Percentiles rank a stretch among this genome's conserved stretches.
Evolutionary conservation across 2,888 invertebrate species (phyloP).

Genomic region (Lithodes maja): DNA sequence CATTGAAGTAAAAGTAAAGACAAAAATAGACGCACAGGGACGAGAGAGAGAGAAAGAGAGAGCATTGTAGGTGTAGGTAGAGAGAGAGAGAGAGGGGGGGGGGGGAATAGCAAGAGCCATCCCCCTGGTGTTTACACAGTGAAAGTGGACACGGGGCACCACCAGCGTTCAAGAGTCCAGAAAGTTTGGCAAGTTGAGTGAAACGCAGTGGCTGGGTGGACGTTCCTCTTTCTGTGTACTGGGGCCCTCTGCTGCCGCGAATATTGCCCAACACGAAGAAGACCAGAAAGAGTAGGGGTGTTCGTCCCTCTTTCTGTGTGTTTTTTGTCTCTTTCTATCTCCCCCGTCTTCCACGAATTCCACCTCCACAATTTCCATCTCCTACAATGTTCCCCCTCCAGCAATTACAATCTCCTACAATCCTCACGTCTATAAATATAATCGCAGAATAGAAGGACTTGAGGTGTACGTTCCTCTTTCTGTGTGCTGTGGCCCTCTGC

Average conservation of each 20-base stretch:
- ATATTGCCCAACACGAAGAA: background rate
- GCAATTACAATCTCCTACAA: too few species aligned
- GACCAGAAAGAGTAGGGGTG: background rate
- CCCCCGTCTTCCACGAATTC: background rate
- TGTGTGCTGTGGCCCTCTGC: background rate
- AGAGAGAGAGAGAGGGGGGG: conserved; percentile 30
- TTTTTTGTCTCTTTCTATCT: background rate
- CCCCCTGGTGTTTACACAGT: conserved; percentile 47
- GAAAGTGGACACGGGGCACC: conserved; percentile 58
- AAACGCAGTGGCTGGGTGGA: conserved; percentile 46
- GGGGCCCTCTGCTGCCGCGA: background rate
- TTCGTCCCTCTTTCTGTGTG: background rate
- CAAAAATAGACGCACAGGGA: background rate
- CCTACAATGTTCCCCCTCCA: too few species aligned
- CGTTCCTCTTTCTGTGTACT: conserved; percentile 25
- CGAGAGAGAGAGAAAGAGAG: background rate
- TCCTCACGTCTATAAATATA: background rate
- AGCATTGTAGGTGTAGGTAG: background rate
- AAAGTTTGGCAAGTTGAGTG: conserved; percentile 59
- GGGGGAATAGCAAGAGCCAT: background rate
- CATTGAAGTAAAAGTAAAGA: background rate
- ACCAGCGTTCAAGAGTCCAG: conserved; percentile 49
- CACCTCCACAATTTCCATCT: too few species aligned
- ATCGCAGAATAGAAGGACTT: background rate
- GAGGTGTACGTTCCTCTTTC: background rate